phyloP scores from a whole-genome alignment of 2,113 vertebrate species.

The Nothobranchius kuhntae region DNA sequence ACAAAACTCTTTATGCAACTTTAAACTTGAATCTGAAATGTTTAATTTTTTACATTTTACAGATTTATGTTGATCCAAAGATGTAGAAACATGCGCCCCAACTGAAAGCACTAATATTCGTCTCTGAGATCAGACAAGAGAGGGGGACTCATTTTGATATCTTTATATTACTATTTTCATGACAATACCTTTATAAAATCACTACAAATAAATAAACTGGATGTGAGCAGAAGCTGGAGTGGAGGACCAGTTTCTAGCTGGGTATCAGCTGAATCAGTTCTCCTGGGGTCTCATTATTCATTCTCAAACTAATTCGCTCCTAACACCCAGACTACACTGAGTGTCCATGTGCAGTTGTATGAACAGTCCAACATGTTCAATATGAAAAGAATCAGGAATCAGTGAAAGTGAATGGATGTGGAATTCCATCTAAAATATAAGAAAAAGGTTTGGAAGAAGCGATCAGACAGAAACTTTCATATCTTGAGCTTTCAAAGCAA shows the following conservation, averaged over 20 bases:
- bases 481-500: conserved; percentile 17
- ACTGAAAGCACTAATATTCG: no score
- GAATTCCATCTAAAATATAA: conserved; percentile 21
- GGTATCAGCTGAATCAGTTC: conserved; percentile 11
- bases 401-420: conserved; percentile 13
- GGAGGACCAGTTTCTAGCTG: conserved; percentile 24
- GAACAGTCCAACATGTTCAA: conserved; percentile 7
- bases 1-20: neutral
- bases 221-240: neutral
- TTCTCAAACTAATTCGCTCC: conserved; percentile 35
- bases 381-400: neutral
- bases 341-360: conserved; percentile 8
- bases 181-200: conserved; percentile 10
- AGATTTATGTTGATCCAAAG: conserved; percentile 5
- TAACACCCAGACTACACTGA: conserved; percentile 38
- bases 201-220: conserved; percentile 1
- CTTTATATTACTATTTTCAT: neutral
- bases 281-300: conserved; percentile 65
- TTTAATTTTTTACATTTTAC: neutral
- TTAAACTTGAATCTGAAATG: neutral
- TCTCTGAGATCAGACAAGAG: neutral
- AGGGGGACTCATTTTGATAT: conserved; percentile 15
- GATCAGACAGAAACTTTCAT: conserved; percentile 2
- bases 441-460: conserved; percentile 10
- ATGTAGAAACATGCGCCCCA: no score